These are phyloP conservation scores for Apis laboriosa DNA, from an alignment of 1,140 invertebrate species.

Conservation along the genomic window DNA sequence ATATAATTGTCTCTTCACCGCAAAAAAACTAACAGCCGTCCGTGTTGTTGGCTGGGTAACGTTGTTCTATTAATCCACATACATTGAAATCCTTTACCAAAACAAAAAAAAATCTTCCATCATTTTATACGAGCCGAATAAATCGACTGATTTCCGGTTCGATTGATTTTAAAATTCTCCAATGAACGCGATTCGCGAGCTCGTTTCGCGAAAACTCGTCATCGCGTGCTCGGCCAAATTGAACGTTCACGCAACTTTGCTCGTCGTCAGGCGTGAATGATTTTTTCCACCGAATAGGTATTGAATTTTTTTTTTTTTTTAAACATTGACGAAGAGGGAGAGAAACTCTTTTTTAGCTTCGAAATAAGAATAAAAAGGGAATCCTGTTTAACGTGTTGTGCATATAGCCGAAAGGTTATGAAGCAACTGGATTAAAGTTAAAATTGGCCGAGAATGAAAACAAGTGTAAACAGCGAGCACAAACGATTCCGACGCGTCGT, in stretches of 20 bases:
- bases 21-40: conserved; percentile 49
- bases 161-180: background rate
- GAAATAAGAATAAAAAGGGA: background rate
- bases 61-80: background rate
- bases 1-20: conserved; percentile 52
- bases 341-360: too few species aligned
- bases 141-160: background rate
- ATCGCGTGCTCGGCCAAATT: background rate
- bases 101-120: background rate
- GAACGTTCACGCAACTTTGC: background rate
- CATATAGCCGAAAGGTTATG: conserved; percentile 4
- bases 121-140: background rate
- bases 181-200: background rate
- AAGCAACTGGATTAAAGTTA: conserved; percentile 12
- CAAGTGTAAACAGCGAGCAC: background rate
- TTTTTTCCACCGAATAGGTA: background rate
- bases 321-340: too few species aligned
- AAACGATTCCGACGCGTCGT: background rate
- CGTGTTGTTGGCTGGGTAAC: conserved; percentile 4
- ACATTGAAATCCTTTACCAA: background rate
- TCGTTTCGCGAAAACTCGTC: background rate
- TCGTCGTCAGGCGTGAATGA: background rate
- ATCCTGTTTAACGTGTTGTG: conserved; percentile 18
- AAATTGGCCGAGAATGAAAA: background rate
- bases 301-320: background rate